Evolutionary conservation across 2,888 invertebrate genomes (phyloP).

Genomic region (Julus scanicus): DNA sequence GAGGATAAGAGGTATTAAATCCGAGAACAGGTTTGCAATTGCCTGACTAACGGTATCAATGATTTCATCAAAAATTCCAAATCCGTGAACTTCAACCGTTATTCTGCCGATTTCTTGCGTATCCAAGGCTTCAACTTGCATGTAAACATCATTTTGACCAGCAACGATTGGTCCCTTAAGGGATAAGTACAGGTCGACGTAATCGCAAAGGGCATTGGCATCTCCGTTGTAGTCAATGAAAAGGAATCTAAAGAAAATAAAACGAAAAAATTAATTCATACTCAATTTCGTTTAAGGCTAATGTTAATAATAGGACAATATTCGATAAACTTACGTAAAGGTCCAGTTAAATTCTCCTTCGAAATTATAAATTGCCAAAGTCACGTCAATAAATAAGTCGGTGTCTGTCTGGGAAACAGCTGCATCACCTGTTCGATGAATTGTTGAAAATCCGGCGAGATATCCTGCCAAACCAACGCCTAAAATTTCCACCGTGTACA

Average conservation of each 20-base stretch:
- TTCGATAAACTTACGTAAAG: constrained; percentile 6
- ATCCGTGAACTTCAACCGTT: constrained; percentile 29
- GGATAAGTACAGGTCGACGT: not conserved
- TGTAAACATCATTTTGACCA: not conserved
- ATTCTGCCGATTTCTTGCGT: constrained; percentile 44
- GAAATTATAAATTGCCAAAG: constrained; percentile 26
- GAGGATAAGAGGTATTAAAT: constrained; percentile 14
- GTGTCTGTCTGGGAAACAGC: constrained; percentile 47
- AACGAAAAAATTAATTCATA: not conserved
- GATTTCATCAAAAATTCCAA: constrained; percentile 37
- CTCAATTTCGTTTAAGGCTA: too few species aligned
- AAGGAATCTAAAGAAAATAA: not conserved
- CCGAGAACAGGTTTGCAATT: not conserved
- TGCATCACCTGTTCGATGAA: constrained; percentile 48
- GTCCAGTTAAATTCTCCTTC: constrained; percentile 49
- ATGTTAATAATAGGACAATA: too few species aligned
- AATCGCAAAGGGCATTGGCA: constrained; percentile 38
- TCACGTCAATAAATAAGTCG: not conserved
- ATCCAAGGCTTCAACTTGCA: constrained; percentile 17
- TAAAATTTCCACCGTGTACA: not conserved
- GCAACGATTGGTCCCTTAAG: not conserved
- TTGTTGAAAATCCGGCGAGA: constrained; percentile 41
- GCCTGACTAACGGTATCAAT: constrained; percentile 3
- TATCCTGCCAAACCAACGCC: constrained; percentile 12
- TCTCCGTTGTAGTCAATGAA: constrained; percentile 21